A percentile compares a stretch with the other conserved stretches of the same genome.
Conservation (phyloP, 2,797 vertebrate species). For the Peromyscus nudipes region DNA sequence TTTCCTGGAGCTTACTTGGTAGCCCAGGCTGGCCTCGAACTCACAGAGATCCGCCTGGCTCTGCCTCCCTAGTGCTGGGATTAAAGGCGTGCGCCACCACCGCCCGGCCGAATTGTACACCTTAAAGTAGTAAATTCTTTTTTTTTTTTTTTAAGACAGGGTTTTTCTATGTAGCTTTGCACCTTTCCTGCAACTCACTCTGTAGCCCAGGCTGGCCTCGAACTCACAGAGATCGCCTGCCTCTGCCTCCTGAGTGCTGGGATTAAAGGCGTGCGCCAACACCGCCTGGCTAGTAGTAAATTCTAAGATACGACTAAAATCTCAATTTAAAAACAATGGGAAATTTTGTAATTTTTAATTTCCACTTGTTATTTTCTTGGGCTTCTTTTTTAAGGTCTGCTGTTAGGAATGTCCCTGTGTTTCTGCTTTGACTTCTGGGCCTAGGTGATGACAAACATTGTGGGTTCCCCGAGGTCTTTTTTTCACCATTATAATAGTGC, state of each 20-base stretch:
- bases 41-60: too few relatives aligned
- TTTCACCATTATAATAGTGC: neutral
- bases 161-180: too few relatives aligned
- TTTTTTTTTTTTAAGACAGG: too few relatives aligned
- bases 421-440: conserved; percentile 23
- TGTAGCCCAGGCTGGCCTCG: too few relatives aligned
- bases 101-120: neutral
- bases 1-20: too few relatives aligned
- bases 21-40: too few relatives aligned
- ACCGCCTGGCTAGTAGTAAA: neutral
- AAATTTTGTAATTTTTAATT: neutral
- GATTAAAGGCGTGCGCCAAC: too few relatives aligned
- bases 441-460: neutral
- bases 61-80: too few relatives aligned
- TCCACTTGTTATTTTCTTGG: conserved; percentile 13
- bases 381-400: neutral
- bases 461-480: neutral
- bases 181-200: too few relatives aligned
- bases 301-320: neutral
- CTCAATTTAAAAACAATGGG: neutral
- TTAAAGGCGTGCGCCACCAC: too few relatives aligned
- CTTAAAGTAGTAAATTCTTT: neutral
- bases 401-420: neutral
- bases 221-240: too few relatives aligned
- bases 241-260: too few relatives aligned